Evolutionary conservation across 2,888 invertebrate genomes (phyloP).

Genomic region (Tromatobia lineatoria): DNA sequence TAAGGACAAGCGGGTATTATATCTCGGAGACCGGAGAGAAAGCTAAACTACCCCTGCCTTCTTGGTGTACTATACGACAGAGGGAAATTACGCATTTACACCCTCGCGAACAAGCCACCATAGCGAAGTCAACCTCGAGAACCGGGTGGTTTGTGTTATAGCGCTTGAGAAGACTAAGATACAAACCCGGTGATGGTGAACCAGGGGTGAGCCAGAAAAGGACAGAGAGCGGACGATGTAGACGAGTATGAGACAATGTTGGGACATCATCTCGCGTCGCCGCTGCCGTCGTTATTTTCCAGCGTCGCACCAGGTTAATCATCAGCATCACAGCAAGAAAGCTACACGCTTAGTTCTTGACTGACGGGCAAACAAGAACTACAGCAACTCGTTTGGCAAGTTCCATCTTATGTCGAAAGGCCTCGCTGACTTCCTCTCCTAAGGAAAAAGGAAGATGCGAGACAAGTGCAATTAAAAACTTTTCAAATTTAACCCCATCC

Average conservation of each 20-base stretch:
- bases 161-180: constrained; percentile 65
- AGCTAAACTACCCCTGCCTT: constrained; percentile 52
- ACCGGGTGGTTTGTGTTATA: constrained; percentile 59
- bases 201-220: constrained; percentile 33
- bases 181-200: constrained; percentile 63
- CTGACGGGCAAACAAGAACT: constrained; percentile 82
- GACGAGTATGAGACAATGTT: constrained; percentile 33
- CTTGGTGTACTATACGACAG: constrained; percentile 46
- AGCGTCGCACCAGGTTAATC: constrained; percentile 84
- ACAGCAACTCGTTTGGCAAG: constrained; percentile 65
- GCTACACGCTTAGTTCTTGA: constrained; percentile 72
- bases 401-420: constrained; percentile 51
- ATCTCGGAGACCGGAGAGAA: constrained; percentile 55
- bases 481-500: constrained; percentile 85
- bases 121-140: constrained; percentile 38
- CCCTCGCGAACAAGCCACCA: constrained; percentile 64
- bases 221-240: constrained; percentile 20
- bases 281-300: constrained; percentile 80
- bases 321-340: constrained; percentile 72
- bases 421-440: neutral
- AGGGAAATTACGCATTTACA: constrained; percentile 72
- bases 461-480: constrained; percentile 81
- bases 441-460: constrained; percentile 50
- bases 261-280: constrained; percentile 56
- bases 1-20: constrained; percentile 48